Evolutionary conservation across 2,888 invertebrate genomes (phyloP).

Genomic region (Diogma glabrata): DNA sequence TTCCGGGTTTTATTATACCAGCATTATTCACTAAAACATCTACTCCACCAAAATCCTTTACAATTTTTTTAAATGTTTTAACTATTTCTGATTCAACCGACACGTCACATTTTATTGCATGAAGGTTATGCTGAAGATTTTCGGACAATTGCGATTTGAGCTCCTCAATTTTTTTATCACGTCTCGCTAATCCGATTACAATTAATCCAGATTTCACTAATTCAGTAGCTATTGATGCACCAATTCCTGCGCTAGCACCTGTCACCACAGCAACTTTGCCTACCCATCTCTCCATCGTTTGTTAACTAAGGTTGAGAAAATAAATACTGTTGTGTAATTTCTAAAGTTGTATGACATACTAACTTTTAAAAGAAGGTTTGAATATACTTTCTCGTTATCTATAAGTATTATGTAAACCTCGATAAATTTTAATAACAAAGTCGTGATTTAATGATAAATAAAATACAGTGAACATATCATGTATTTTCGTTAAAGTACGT

Average conservation of each 20-base stretch:
- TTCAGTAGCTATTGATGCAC: slow-evolving; percentile 35
- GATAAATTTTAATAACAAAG: no score
- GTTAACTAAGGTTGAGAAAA: no score
- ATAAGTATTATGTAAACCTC: no score
- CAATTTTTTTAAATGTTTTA: slow-evolving; percentile 40
- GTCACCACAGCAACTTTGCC: slow-evolving; percentile 45
- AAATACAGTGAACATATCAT: no score
- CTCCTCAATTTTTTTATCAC: slow-evolving; percentile 33
- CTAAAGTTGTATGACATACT: no score
- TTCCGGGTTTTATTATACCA: slow-evolving; percentile 28
- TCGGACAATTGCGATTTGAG: slow-evolving; percentile 14
- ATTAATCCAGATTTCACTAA: slow-evolving; percentile 39
- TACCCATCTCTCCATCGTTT: slow-evolving; percentile 30
- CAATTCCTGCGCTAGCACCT: slow-evolving; percentile 49
- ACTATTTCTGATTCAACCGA: slow-evolving; percentile 41
- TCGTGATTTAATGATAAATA: no score
- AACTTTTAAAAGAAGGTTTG: no score
- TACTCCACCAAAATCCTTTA: slow-evolving; percentile 38
- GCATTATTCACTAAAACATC: slow-evolving; percentile 48
- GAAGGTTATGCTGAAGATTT: slow-evolving; percentile 22
- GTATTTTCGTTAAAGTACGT: no score
- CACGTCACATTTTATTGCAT: slow-evolving; percentile 41
- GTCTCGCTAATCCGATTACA: slow-evolving; percentile 42
- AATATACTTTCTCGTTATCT: no score
- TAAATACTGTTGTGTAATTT: no score